A percentile compares a stretch with the other conserved stretches of the same genome.
Conservation (phyloP, 2,113 vertebrate genomes). For the Parotia lawesii region DNA sequence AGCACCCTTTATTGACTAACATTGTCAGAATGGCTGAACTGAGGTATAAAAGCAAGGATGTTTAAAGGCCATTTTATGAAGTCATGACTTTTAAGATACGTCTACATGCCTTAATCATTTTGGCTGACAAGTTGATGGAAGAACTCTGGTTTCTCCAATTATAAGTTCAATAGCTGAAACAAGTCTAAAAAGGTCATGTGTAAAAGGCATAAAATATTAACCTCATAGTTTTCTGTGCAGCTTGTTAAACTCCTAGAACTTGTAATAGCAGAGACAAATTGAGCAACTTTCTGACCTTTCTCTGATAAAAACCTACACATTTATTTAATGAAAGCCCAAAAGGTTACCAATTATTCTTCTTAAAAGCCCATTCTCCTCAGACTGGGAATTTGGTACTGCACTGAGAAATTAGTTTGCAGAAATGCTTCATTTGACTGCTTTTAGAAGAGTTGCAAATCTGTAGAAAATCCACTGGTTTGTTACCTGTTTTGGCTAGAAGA, state of each 20-base stretch:
- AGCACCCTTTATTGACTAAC: background rate
- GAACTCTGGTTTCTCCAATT: conserved; percentile 4
- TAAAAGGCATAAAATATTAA: conserved; percentile 14
- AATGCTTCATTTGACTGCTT: background rate
- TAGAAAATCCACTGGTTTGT: background rate
- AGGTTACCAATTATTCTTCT: conserved; percentile 26
- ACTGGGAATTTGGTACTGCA: background rate
- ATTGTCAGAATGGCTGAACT: background rate
- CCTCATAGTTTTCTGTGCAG: background rate
- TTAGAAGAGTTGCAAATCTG: background rate
- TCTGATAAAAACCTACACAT: background rate
- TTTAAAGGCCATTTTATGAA: background rate
- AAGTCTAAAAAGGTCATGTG: conserved; percentile 2
- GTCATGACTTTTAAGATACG: background rate
- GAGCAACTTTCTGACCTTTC: background rate
- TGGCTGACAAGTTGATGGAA: background rate
- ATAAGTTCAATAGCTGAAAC: conserved; percentile 9
- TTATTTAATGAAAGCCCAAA: background rate
- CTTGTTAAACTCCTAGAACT: background rate
- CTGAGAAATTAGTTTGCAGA: background rate
- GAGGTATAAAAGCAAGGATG: background rate
- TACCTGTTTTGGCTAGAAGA: background rate
- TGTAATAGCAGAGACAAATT: background rate
- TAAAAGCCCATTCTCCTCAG: background rate
- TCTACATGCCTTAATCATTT: background rate